Conservation (phyloP, 2,888 invertebrate genomes). For the Ecdyonurus torrentis region DNA sequence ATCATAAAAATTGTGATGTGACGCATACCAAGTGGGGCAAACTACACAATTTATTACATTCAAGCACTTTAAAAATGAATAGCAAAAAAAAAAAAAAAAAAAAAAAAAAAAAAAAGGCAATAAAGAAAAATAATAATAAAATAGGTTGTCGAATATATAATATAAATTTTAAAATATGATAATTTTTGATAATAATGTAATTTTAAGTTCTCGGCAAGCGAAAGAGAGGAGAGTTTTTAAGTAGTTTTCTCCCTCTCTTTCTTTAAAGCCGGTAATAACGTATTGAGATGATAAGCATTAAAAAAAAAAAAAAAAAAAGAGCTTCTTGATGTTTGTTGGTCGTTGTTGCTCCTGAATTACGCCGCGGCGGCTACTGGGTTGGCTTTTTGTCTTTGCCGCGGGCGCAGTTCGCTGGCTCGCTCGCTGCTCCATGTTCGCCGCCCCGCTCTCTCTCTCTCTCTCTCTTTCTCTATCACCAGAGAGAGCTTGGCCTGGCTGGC, state of each 20-base stretch:
- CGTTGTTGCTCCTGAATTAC: neutral
- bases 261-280: no score
- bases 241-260: no score
- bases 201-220: no score
- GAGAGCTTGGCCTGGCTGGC: no score
- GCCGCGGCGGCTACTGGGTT: neutral
- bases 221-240: no score
- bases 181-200: no score
- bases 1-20: neutral
- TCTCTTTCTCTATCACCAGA: no score
- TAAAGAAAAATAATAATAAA: no score
- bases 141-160: no score
- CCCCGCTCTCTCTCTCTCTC: neutral
- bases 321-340: neutral
- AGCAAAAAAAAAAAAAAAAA: neutral
- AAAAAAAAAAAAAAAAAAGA: neutral
- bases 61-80: neutral
- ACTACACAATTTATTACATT: neutral
- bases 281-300: no score
- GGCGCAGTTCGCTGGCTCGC: neutral
- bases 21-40: neutral
- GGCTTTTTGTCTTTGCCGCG: neutral
- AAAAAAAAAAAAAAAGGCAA: neutral
- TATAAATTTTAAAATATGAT: no score
- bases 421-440: neutral